A percentile compares a stretch with the other conserved stretches of the same genome.
These are phyloP conservation scores for Darevskia mixta DNA, from an alignment of 2,797 vertebrate genomes.

Conservation along the genomic window DNA sequence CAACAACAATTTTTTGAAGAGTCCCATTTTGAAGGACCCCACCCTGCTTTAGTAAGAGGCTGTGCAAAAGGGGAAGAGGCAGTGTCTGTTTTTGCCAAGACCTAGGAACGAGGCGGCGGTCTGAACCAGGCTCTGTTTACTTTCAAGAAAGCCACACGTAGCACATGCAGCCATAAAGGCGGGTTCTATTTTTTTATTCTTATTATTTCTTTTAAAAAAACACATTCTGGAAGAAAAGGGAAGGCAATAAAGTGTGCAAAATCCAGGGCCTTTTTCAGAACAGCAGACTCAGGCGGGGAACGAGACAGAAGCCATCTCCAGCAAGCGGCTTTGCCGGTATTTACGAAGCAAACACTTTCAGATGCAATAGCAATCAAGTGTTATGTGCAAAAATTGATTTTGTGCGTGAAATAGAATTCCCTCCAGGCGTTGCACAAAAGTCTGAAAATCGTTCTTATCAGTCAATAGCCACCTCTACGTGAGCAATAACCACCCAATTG, in stretches of 20 bases:
- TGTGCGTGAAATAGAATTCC: constrained; percentile 40
- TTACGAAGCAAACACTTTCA: constrained; percentile 32
- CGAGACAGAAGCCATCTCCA: not conserved
- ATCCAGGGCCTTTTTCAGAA: constrained; percentile 7
- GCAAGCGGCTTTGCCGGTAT: not conserved
- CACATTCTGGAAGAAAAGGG: not conserved
- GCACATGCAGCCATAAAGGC: not conserved
- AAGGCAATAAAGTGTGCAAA: not conserved
- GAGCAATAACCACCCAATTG: not conserved
- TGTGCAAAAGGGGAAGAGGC: not conserved
- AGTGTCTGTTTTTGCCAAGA: not conserved
- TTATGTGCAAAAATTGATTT: constrained; percentile 48
- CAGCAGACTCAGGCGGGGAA: not conserved
- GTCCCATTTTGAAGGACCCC: too few species aligned
- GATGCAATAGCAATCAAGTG: constrained; percentile 35
- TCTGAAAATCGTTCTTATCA: constrained; percentile 38
- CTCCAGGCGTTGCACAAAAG: constrained; percentile 23
- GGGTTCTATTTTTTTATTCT: not conserved
- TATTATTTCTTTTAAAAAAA: not conserved
- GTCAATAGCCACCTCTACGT: constrained; percentile 13
- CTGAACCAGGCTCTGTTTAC: constrained; percentile 5
- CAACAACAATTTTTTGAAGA: not conserved
- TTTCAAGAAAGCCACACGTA: not conserved
- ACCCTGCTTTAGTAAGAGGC: not conserved
- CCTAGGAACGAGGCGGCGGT: not conserved